These are phyloP conservation scores for Archips crataeganus DNA, from an alignment of 2,888 invertebrate species.

Conservation along the genomic window DNA sequence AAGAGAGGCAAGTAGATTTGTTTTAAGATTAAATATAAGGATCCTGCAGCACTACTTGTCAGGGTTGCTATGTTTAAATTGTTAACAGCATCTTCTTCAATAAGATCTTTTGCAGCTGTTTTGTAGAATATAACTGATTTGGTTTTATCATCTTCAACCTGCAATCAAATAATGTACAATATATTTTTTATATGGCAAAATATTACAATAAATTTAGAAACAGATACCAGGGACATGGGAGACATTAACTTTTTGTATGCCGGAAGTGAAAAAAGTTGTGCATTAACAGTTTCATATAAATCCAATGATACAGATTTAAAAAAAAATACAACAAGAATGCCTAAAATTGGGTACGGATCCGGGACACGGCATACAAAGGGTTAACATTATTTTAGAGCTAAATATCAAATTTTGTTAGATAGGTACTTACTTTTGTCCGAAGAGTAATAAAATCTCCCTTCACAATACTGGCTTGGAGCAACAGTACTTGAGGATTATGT, in stretches of 20 bases:
- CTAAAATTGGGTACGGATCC: too few relatives aligned
- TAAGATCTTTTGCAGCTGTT: slow-evolving; percentile 60
- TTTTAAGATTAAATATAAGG: slow-evolving; percentile 74
- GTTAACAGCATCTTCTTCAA: slow-evolving; percentile 59
- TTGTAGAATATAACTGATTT: slow-evolving; percentile 80
- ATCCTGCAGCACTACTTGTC: slow-evolving; percentile 70
- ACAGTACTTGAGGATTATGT: slow-evolving; percentile 68
- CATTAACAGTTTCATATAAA: too few relatives aligned
- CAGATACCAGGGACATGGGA: too few relatives aligned
- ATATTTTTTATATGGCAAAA: not conserved
- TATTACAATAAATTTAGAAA: not conserved
- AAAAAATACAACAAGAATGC: too few relatives aligned
- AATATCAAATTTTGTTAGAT: not conserved
- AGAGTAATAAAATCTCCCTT: slow-evolving; percentile 58
- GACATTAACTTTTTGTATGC: too few relatives aligned
- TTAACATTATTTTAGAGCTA: too few relatives aligned
- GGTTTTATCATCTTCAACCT: slow-evolving; percentile 64
- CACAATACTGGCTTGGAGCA: slow-evolving; percentile 62
- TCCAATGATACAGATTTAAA: too few relatives aligned
- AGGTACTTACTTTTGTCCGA: slow-evolving; percentile 57
- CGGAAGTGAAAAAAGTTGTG: too few relatives aligned
- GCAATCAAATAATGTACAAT: slow-evolving; percentile 47
- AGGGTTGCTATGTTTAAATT: slow-evolving; percentile 73
- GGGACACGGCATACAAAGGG: too few relatives aligned
- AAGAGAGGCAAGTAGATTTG: slow-evolving; percentile 78